Evolutionary conservation across 2,888 invertebrate genomes (phyloP).

Genomic region (Coenonympha arcania): DNA sequence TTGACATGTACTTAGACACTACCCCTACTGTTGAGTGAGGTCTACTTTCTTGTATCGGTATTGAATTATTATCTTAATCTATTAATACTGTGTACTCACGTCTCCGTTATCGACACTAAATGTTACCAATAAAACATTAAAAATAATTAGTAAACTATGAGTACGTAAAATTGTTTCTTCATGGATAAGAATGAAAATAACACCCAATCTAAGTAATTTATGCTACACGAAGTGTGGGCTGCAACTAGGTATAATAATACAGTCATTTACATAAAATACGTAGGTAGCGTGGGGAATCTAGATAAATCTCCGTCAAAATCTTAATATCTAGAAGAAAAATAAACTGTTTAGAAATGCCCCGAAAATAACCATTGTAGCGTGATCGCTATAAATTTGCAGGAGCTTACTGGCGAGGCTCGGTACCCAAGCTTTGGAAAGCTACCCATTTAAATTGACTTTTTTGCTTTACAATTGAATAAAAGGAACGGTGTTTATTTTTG

Average conservation of each 20-base stretch:
- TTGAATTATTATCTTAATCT: too few relatives aligned
- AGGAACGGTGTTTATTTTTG: neutral
- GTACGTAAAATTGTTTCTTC: too few relatives aligned
- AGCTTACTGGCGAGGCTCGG: neutral
- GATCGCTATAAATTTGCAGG: constrained; percentile 7
- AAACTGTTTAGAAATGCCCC: constrained; percentile 2
- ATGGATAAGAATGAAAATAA: too few relatives aligned
- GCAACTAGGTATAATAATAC: neutral
- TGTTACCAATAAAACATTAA: too few relatives aligned
- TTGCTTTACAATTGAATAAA: constrained; percentile 1
- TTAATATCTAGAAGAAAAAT: constrained; percentile 6
- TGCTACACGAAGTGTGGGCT: neutral
- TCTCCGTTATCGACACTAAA: too few relatives aligned
- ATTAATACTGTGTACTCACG: too few relatives aligned
- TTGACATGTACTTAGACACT: too few relatives aligned
- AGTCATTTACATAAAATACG: constrained; percentile 3
- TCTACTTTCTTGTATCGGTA: too few relatives aligned
- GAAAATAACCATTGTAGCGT: constrained; percentile 5
- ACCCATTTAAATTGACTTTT: constrained; percentile 6
- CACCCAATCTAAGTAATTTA: neutral
- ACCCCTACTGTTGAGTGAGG: too few relatives aligned
- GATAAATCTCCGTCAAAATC: constrained; percentile 5
- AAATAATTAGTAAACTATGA: too few relatives aligned
- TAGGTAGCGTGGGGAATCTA: neutral
- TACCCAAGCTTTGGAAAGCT: neutral